Conservation (phyloP, 2,888 invertebrate species). For the Uropetala carovei region DNA sequence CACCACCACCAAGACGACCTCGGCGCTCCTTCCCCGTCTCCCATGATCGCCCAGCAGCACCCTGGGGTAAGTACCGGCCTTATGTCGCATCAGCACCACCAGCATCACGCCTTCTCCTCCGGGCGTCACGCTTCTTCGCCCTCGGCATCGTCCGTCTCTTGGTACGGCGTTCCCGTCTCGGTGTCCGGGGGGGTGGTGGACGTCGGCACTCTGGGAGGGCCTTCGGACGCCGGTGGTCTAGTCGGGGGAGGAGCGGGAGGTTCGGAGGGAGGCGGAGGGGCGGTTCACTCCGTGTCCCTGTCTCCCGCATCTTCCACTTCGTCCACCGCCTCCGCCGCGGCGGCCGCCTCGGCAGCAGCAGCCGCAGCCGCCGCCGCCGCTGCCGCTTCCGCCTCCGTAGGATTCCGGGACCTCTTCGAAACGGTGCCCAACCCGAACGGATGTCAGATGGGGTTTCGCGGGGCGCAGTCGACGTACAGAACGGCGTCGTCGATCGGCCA, state of each 20-base stretch:
- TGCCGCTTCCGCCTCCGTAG: constrained; percentile 5
- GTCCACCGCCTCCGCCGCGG: constrained; percentile 52
- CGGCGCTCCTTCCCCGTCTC: constrained; percentile 70
- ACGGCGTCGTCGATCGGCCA: neutral
- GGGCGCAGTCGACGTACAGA: constrained; percentile 3
- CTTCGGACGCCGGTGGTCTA: constrained; percentile 44
- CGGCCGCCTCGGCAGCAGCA: constrained; percentile 34
- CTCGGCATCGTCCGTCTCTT: constrained; percentile 70
- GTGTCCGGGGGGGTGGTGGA: constrained; percentile 55
- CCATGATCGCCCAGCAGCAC: constrained; percentile 66
- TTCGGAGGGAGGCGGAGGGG: constrained; percentile 12
- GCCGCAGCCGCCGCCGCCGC: constrained; percentile 54
- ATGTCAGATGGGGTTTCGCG: constrained; percentile 26
- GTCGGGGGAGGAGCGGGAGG: neutral
- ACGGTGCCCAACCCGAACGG: constrained; percentile 32
- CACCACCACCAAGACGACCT: constrained; percentile 71
- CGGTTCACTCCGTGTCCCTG: constrained; percentile 30
- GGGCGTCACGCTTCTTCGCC: constrained; percentile 76
- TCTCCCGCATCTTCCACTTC: constrained; percentile 49
- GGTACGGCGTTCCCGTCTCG: constrained; percentile 51
- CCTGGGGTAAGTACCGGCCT: constrained; percentile 70
- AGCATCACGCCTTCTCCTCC: constrained; percentile 68
- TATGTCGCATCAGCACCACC: constrained; percentile 74
- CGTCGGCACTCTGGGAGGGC: neutral
- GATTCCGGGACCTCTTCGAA: constrained; percentile 57